phyloP scores from a whole-genome alignment of 2,113 vertebrate species.

The Ptyas mucosa region DNA sequence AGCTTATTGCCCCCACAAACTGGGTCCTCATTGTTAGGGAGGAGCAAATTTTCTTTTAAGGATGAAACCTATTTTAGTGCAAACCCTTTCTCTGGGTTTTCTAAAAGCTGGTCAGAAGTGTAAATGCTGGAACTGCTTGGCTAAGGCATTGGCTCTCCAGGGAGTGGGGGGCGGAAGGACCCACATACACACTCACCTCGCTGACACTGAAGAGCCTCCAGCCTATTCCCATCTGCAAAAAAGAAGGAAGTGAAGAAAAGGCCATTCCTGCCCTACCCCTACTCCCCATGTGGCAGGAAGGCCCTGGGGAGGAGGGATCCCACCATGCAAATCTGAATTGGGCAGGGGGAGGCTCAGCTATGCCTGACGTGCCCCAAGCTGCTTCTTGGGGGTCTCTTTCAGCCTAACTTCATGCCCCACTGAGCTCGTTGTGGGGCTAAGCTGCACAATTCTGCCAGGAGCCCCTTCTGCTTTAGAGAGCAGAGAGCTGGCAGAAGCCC shows the following conservation, averaged over 20 bases:
- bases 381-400: not conserved
- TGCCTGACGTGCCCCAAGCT: too few species aligned
- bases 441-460: not conserved
- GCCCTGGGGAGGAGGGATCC: too few species aligned
- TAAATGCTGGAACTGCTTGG: too few species aligned
- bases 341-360: not conserved
- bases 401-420: not conserved
- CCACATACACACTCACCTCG: not conserved
- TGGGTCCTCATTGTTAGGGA: too few species aligned
- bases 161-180: not conserved
- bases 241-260: not conserved
- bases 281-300: too few species aligned
- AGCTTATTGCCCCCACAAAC: too few species aligned
- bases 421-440: not conserved
- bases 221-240: not conserved
- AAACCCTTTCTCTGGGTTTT: too few species aligned
- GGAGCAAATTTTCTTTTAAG: too few species aligned
- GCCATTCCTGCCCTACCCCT: not conserved
- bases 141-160: too few species aligned
- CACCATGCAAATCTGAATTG: too few species aligned
- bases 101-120: too few species aligned
- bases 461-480: not conserved
- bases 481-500: not conserved
- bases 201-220: not conserved
- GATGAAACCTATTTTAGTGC: too few species aligned